Evolutionary conservation across 2,113 vertebrate genomes (phyloP).

Genomic region (Cygnus atratus): DNA sequence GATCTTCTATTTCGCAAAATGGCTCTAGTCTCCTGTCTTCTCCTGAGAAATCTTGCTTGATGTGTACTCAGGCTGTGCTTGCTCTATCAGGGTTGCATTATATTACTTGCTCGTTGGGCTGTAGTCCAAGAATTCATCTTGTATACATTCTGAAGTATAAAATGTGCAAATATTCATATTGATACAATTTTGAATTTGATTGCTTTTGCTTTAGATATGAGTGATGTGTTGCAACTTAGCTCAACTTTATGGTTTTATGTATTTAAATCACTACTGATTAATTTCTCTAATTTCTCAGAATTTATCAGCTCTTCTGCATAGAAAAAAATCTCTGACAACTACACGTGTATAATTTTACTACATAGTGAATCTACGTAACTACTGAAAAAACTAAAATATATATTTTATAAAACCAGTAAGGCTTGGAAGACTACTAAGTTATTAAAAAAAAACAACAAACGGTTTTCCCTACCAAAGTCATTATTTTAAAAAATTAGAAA

Average conservation of each 20-base stretch:
- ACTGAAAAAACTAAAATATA: background rate
- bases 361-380: background rate
- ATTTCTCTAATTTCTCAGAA: background rate
- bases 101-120: background rate
- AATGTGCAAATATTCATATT: background rate
- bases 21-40: background rate
- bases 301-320: background rate
- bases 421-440: background rate
- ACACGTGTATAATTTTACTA: background rate
- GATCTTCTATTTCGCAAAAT: background rate
- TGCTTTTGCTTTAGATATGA: background rate
- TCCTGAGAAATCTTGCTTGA: background rate
- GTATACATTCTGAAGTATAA: background rate
- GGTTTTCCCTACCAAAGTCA: background rate
- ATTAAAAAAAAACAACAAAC: background rate
- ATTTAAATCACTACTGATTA: background rate
- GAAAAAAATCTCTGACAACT: background rate
- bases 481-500: background rate
- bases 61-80: background rate
- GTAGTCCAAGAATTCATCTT: background rate
- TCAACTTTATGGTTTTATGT: rapidly evolving
- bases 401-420: background rate
- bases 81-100: background rate
- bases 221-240: background rate
- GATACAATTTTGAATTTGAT: background rate